These are phyloP conservation scores for Jacana jacana DNA, from an alignment of 2,113 vertebrate genomes.

Conservation along the genomic window DNA sequence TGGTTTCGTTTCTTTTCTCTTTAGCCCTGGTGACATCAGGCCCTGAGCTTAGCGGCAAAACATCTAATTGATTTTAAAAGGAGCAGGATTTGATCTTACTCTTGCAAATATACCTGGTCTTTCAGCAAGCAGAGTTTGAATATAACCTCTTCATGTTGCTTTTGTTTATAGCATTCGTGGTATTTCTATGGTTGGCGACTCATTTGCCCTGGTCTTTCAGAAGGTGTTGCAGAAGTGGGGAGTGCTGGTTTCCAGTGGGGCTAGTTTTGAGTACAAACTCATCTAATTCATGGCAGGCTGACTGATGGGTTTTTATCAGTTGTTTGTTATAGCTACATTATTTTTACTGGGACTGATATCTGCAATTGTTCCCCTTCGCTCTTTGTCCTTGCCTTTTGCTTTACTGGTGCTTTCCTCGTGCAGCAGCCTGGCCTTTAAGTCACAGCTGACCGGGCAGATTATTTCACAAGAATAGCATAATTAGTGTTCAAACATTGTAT, in stretches of 20 bases:
- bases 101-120: background rate
- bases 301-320: background rate
- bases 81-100: background rate
- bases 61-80: background rate
- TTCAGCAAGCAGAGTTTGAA: background rate
- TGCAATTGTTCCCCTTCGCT: background rate
- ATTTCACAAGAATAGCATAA: slow-evolving; percentile 44
- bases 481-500: background rate
- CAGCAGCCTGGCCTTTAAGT: background rate
- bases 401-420: background rate
- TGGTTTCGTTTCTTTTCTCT: background rate
- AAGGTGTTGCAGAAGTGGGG: background rate
- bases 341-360: background rate
- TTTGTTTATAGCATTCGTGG: background rate
- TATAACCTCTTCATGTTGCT: background rate
- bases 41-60: background rate
- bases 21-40: background rate
- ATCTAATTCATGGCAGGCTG: background rate
- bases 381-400: background rate
- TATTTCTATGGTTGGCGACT: background rate
- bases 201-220: background rate
- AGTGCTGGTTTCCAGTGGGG: background rate
- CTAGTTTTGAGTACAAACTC: background rate
- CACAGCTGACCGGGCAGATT: background rate
- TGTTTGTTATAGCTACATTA: background rate